phyloP scores from a whole-genome alignment of 23 tunicate species.

The Trididemnum miniatum region DNA sequence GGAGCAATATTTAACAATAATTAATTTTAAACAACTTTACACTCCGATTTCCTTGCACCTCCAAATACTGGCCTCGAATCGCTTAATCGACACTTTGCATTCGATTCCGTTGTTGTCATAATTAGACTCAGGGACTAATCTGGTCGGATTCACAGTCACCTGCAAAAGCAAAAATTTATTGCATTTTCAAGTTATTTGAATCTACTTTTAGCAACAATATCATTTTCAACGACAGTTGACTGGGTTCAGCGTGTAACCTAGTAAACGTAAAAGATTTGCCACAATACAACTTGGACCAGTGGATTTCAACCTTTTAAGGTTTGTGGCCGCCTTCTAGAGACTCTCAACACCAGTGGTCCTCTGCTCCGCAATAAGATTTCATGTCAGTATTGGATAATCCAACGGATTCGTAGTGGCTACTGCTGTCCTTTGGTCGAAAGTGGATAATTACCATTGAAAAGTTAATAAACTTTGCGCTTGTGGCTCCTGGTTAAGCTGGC shows the following conservation, averaged over 20 bases:
- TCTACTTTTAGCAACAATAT: neutral
- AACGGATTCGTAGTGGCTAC: neutral
- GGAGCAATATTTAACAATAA: no score
- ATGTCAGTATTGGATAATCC: neutral
- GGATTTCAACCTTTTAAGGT: neutral
- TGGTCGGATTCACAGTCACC: conserved; percentile 61
- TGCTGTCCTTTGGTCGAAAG: no score
- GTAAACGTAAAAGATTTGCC: no score
- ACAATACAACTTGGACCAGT: no score
- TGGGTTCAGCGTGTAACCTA: neutral
- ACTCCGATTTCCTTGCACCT: conserved; percentile 30
- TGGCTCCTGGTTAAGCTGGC: no score
- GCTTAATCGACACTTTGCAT: conserved; percentile 45
- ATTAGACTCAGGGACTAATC: conserved; percentile 50
- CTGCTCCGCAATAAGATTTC: no score
- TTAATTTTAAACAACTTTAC: no score
- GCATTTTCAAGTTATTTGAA: neutral
- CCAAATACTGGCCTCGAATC: conserved; percentile 52
- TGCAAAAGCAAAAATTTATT: neutral
- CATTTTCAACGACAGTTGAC: neutral
- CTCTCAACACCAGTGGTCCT: no score
- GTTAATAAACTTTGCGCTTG: no score
- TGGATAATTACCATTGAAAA: no score
- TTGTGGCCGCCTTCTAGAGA: no score
- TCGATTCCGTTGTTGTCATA: conserved; percentile 63